Conservation (phyloP, 1,140 invertebrate genomes). For the Trichogramma pretiosum region DNA sequence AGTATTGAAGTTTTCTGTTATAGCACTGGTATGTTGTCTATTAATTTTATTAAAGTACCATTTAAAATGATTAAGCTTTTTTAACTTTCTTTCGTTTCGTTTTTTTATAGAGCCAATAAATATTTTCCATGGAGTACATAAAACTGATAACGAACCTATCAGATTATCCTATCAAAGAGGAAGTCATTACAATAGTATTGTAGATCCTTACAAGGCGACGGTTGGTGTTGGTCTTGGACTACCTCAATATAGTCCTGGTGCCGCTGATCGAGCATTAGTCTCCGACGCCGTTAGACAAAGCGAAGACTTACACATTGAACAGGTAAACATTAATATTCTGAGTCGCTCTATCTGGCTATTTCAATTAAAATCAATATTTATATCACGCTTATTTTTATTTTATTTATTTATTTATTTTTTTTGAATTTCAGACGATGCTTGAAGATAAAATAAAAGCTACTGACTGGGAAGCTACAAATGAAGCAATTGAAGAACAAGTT, state of each 20-base stretch:
- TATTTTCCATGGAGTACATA: slow-evolving; percentile 72
- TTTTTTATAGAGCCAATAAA: slow-evolving; percentile 71
- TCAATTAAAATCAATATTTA: background rate
- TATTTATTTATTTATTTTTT: background rate
- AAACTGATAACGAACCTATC: slow-evolving; percentile 73
- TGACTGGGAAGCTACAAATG: slow-evolving; percentile 90
- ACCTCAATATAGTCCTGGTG: slow-evolving; percentile 72
- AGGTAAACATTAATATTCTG: slow-evolving; percentile 40
- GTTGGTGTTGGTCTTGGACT: slow-evolving; percentile 81
- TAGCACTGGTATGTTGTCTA: slow-evolving; percentile 70
- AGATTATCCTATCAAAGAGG: slow-evolving; percentile 83
- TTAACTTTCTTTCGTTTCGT: background rate
- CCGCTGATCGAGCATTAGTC: slow-evolving; percentile 66
- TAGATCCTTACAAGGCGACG: slow-evolving; percentile 79
- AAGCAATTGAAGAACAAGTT: slow-evolving; percentile 84
- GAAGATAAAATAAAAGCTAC: slow-evolving; percentile 87
- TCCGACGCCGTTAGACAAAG: slow-evolving; percentile 73
- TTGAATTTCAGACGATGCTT: slow-evolving; percentile 66
- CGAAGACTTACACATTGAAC: slow-evolving; percentile 80
- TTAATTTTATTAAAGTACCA: no score
- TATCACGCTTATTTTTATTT: background rate
- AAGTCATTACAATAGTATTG: slow-evolving; percentile 85
- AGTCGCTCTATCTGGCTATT: background rate
- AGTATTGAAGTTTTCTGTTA: slow-evolving; percentile 92
- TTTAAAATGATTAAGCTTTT: no score